Percentiles rank a stretch among this genome's conserved stretches.
These are phyloP conservation scores for Candidula unifasciata DNA, from an alignment of 2,888 invertebrate species.

Conservation along the genomic window DNA sequence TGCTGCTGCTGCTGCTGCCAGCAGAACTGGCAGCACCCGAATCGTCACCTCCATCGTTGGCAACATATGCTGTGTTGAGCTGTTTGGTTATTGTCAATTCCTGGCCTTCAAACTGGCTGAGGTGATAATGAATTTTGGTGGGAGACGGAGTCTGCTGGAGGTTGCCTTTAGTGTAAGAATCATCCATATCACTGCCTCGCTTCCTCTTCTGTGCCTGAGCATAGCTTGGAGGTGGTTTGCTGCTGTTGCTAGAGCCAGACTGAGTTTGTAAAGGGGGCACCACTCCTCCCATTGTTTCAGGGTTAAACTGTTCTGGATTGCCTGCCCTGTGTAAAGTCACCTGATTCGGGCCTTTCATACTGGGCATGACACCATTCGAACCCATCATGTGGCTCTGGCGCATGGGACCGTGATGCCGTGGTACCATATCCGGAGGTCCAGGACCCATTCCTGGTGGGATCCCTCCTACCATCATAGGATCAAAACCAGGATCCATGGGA, in stretches of 20 bases:
- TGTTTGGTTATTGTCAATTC: conserved; percentile 97
- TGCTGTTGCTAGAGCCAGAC: conserved; percentile 51
- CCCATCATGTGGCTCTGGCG: conserved; percentile 60
- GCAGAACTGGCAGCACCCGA: not conserved
- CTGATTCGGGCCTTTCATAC: conserved; percentile 49
- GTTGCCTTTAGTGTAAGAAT: conserved; percentile 81
- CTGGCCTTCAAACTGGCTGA: conserved; percentile 96
- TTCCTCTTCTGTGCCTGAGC: conserved; percentile 76
- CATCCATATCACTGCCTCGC: conserved; percentile 82
- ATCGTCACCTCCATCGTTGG: conserved; percentile 40
- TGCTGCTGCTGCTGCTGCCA: not conserved
- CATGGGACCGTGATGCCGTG: conserved; percentile 46
- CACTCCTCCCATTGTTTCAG: conserved; percentile 62
- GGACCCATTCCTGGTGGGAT: conserved; percentile 47
- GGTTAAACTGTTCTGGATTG: conserved; percentile 75
- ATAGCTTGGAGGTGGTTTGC: conserved; percentile 77
- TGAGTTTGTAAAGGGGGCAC: conserved; percentile 23
- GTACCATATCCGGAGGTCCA: conserved; percentile 28
- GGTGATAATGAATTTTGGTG: conserved; percentile 92
- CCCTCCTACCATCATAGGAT: conserved; percentile 46
- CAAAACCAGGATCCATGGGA: conserved; percentile 50
- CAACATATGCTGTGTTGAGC: conserved; percentile 87
- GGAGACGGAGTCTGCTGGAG: conserved; percentile 91
- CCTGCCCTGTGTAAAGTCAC: conserved; percentile 73
- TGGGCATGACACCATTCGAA: conserved; percentile 55